Evolutionary conservation across 2,113 vertebrate genomes (phyloP).

Genomic region (Scartelaos histophorus): DNA sequence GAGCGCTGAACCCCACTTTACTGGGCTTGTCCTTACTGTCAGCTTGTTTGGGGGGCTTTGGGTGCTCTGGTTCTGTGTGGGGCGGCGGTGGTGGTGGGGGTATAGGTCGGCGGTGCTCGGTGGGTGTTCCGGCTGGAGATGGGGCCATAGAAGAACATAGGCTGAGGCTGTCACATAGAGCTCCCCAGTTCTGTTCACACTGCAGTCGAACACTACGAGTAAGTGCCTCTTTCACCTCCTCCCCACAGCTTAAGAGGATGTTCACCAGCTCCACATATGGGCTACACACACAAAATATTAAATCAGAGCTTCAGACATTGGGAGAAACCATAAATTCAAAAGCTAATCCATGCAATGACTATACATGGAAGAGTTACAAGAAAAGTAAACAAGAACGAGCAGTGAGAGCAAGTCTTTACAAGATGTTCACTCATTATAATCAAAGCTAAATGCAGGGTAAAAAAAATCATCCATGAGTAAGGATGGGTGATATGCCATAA

Average conservation of each 20-base stretch:
- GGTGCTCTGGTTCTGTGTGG: conserved; percentile 75
- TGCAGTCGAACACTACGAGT: conserved; percentile 88
- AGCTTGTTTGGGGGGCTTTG: conserved; percentile 67
- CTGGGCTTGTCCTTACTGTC: conserved; percentile 82
- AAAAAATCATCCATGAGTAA: neutral
- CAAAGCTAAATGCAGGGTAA: neutral
- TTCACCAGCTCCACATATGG: conserved; percentile 96
- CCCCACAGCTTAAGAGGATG: conserved; percentile 90
- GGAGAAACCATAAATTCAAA: conserved; percentile 23
- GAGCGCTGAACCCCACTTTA: conserved; percentile 77
- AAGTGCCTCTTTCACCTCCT: conserved; percentile 93
- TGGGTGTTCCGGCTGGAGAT: conserved; percentile 53
- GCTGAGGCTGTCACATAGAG: conserved; percentile 91
- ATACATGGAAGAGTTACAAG: conserved; percentile 24
- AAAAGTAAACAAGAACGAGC: conserved; percentile 6
- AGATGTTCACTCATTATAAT: neutral
- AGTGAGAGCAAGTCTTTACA: conserved; percentile 1
- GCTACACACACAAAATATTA: conserved; percentile 69
- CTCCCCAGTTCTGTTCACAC: conserved; percentile 96
- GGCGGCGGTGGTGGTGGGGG: conserved; percentile 28
- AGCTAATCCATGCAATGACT: conserved; percentile 2
- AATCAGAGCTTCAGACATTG: conserved; percentile 25
- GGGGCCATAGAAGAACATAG: conserved; percentile 83
- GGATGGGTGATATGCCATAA: neutral
- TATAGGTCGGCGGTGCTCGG: conserved; percentile 62